Percentiles rank a stretch among this genome's conserved stretches.
phyloP scores from a whole-genome alignment of 2,113 vertebrate species.

The Phocoena sinus region DNA sequence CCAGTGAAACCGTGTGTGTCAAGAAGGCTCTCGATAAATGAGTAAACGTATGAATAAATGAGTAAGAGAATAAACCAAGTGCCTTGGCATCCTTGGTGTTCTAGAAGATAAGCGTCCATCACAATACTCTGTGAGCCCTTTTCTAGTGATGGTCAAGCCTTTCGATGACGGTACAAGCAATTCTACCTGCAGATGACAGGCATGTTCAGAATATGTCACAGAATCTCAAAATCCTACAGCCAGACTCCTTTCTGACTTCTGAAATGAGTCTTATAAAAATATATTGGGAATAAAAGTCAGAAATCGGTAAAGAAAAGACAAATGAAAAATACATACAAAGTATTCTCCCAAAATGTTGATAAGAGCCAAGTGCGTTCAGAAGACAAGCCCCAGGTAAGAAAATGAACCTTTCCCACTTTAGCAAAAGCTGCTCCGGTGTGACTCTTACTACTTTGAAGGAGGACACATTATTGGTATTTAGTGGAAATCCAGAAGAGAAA shows the following conservation, averaged over 20 bases:
- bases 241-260: background rate
- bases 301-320: constrained; percentile 4
- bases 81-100: background rate
- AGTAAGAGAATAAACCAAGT: background rate
- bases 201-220: background rate
- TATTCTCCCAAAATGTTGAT: background rate
- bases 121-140: background rate
- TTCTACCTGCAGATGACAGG: background rate
- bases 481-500: background rate
- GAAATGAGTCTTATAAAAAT: background rate
- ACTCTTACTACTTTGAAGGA: background rate
- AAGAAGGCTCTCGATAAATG: background rate
- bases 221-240: background rate
- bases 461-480: background rate
- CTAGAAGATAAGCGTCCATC: background rate
- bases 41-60: background rate
- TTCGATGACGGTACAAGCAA: background rate
- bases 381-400: background rate
- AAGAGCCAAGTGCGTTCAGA: background rate
- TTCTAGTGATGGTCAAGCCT: background rate
- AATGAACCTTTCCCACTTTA: no score
- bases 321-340: background rate
- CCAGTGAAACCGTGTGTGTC: background rate
- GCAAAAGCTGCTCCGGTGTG: background rate
- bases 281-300: background rate